Base-by-base conservation (phyloP, 2,888 invertebrate species). In the Nasonovia ribisnigri region DNA sequence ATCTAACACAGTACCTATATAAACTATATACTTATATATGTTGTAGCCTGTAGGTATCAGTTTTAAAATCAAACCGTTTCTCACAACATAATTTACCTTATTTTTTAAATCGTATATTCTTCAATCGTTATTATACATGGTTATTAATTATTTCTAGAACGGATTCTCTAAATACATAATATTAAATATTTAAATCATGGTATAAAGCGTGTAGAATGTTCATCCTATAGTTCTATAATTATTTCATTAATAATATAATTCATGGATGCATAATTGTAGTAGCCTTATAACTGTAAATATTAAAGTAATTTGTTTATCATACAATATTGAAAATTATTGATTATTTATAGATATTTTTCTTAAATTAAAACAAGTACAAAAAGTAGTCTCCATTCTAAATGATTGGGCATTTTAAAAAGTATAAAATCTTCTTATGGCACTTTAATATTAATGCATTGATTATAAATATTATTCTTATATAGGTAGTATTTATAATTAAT, bases 11-110 rank as follows among this genome's bases (percentile, higher is more conserved):
- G 36, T n/a, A 84, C 77, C 2, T 77, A 20, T 20, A 77, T 36
- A 8, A 2, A 20, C 20, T 84, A 16, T 84, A 16, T 36, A 84
- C 11, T 46, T 46, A 46, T 46, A 11, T 46, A 46, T 1, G 1
- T 46, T 3, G 46, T 46, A 46, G 46, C 11, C 11, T 46, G 11
- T 46, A 11, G 11, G 46, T 11, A 46, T 3, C 20, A 24, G 4
- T 84, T 43, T 84, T 43, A 84, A 84, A 43, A 84, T 43, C 24
- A 42, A 84, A 43, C 26, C 8, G 42, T 43, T 26, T 84, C 11
- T 84, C 84, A 84, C 42, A 84, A 84, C 84, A 84, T 42, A 42
- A 84, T 84, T 42, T n/a, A n/a, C 13, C 67, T 67, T n/a, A 67
- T n/a, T 67, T 60, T n/a, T 67, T 67, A 67, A 67, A 67, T n/a